Evolutionary conservation across 2,888 invertebrate species (phyloP).

Genomic region (Amiota communis): DNA sequence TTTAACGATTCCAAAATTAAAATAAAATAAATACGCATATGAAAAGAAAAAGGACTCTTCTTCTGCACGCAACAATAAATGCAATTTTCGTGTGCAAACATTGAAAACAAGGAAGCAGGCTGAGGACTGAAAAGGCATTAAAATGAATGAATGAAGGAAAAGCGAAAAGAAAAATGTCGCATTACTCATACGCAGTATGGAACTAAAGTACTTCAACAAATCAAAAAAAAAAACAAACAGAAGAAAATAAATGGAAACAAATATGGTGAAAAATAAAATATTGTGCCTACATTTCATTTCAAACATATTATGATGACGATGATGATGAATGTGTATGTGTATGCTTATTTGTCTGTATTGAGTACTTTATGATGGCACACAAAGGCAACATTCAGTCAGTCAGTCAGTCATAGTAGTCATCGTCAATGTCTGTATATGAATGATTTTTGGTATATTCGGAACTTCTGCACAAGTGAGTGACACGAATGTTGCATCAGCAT

Average conservation of each 20-base stretch:
- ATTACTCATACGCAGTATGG: not conserved
- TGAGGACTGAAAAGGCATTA: not conserved
- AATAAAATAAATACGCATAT: conserved; percentile 11
- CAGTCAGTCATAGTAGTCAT: not conserved
- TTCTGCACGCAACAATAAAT: conserved; percentile 1
- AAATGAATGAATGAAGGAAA: not conserved
- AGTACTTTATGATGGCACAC: not conserved
- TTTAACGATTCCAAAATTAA: too few relatives aligned
- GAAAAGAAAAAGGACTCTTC: not conserved
- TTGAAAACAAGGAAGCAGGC: not conserved
- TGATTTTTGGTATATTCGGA: too few relatives aligned
- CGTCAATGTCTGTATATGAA: too few relatives aligned
- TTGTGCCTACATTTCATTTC: conserved; percentile 5
- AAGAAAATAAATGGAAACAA: not conserved
- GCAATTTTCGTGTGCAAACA: conserved; percentile 19
- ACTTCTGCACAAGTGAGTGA: conserved; percentile 38
- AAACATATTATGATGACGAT: not conserved
- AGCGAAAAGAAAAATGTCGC: not conserved
- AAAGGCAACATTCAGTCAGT: not conserved
- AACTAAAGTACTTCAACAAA: not conserved
- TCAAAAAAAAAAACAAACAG: not conserved
- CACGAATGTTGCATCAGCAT: conserved; percentile 57
- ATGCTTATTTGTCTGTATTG: not conserved
- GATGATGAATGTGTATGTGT: not conserved
- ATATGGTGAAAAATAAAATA: not conserved